Base-by-base conservation (phyloP, 35 echinoderm and acorn worm species). In the Chiridota heheva region DNA sequence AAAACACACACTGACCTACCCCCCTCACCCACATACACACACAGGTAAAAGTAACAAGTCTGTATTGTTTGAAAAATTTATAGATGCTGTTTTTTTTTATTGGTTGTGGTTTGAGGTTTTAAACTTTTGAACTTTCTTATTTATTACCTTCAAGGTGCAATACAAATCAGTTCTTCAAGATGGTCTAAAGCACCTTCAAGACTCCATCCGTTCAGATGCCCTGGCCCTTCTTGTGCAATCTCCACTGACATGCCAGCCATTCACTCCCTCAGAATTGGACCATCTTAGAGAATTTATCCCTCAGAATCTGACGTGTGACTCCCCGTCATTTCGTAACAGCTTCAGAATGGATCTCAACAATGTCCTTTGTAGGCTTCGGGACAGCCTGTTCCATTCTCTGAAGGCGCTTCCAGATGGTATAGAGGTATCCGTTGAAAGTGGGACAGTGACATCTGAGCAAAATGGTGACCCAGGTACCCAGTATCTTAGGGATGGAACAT, bases 241-340 rank as follows among this genome's bases (percentile, higher is more conserved):
- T 5, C 71, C 72, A 26, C 86, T 69, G 70, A 88, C 81, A 10
- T 76, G 76, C 25, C 77, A 98, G 57, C 66, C 87, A 28, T 63
- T 85, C 20, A 22, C n/a, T n/a, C n/a, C n/a, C n/a, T n/a, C n/a
- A n/a, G n/a, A n/a, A n/a, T n/a, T n/a, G n/a, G n/a, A 61, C 3
- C 55, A 58, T 1, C 31, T 98, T 0, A 78, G 85, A 24, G 60
- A 79, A 26, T 83, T 85, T 24, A 15, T 98, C 16, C 63, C 80
- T 2, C 31, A 85, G 26, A 81, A 87, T 66, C 36, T 98, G 25
- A 91, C 85, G 66, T 88, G 84, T 48, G 95, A 98, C 73, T 60
- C 63, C 35, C 60, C 95, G 8, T 41, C 80, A 26, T 91, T 98
- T 59, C 47, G 95, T 17, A 87, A 88, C 36, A 43, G 70, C 7